Base-by-base conservation (phyloP, 1,140 invertebrate genomes). In the Trichonephila inaurata region DNA sequence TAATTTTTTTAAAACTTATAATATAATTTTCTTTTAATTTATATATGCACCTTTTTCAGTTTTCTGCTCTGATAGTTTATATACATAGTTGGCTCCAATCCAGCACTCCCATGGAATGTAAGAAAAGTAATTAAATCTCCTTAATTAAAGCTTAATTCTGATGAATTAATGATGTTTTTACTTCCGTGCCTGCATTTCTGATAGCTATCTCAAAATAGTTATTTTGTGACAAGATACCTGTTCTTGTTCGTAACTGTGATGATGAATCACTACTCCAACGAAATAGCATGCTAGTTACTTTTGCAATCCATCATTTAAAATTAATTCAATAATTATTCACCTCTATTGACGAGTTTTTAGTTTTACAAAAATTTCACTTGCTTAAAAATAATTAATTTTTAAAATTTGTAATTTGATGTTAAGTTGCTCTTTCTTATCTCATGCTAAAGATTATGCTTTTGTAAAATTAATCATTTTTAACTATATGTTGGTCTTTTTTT, bases 151-250 rank as follows among this genome's bases (percentile, higher is more conserved):
- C 72, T 33, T 40, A 77, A 77, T 77, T 77, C 18, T 40, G 72
- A 33, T 33, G 72, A 77, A 77, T 77, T 77, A 40, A 77, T 77
- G 72, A 77, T 77, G 24, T 77, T 40, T 24, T 77, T 33, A 40
- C 72, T 28, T 77, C 33, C 28, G 24, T 69, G 66, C 66, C 21
- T 69, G 8, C 3, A 69, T 69, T 69, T 33, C 28, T 77, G 72
- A 77, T 77, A 28, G 28, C 28, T 77, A 77, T 77, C 72, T 77
- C 28, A 77, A 77, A 77, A 77, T 77, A 77, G 28, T 77, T 33
- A 77, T 77, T 77, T 77, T 77, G 28, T 77, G 72, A 77, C 28
- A 77, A 77, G 72, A 77, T 33, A 77, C 28, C 72, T 33, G 28
- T 18, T 77, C 18, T 40, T 10, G 14, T 40, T 77, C 72, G 18